A percentile compares a stretch with the other conserved stretches of the same genome.
Conservation (phyloP, 2,797 vertebrate species). For the Diplodus puntazzo region DNA sequence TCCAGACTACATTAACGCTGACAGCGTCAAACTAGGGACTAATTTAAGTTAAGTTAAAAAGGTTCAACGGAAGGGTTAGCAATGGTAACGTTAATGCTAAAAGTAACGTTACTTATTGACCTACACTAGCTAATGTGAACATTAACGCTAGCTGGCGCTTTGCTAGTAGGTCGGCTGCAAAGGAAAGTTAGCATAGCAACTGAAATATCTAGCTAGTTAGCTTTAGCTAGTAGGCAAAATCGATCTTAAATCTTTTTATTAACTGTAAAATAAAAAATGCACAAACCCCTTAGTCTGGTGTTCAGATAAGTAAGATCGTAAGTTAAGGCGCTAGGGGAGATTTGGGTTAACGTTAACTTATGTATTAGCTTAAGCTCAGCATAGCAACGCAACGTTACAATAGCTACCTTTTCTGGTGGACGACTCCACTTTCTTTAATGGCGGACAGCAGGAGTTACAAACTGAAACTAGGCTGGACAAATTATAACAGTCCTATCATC, state of each 20-base stretch:
- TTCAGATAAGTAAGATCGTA: neutral
- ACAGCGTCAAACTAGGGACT: neutral
- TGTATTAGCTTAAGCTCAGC: conserved; percentile 7
- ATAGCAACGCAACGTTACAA: neutral
- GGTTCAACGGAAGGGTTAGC: neutral
- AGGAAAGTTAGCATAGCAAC: neutral
- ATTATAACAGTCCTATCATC: too few relatives aligned
- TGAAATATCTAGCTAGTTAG: neutral
- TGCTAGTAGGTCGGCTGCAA: neutral
- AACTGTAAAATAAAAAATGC: too few relatives aligned
- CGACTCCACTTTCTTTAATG: conserved; percentile 8
- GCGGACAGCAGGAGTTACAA: neutral
- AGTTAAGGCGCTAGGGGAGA: too few relatives aligned
- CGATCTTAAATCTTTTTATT: too few relatives aligned
- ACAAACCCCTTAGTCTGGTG: neutral
- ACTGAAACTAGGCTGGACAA: neutral
- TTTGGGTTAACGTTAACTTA: neutral
- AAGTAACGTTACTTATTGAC: neutral
- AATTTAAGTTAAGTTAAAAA: too few relatives aligned
- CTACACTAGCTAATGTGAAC: neutral
- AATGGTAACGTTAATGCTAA: too few relatives aligned
- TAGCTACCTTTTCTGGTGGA: conserved; percentile 39
- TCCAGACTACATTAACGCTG: neutral
- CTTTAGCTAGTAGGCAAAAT: neutral
- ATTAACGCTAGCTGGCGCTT: neutral